A percentile compares a stretch with the other conserved stretches of the same genome.
phyloP scores from a whole-genome alignment of 2,113 vertebrate species.

The Nerophis lumbriciformis region DNA sequence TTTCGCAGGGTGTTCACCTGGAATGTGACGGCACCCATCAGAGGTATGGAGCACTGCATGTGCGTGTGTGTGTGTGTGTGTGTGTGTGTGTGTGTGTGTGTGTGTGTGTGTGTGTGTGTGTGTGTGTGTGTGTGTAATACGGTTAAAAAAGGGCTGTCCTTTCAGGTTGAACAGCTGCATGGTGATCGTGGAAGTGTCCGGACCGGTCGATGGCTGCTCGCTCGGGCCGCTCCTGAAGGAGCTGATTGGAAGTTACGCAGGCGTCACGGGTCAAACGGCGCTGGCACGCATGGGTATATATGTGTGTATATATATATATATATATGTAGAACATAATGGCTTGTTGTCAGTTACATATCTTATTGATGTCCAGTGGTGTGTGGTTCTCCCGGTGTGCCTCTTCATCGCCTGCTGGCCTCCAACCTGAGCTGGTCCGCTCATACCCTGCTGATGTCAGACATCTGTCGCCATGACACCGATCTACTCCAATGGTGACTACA shows the following conservation, averaged over 20 bases:
- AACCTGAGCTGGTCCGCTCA: slow-evolving; percentile 49
- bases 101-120: background rate
- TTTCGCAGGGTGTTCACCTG: slow-evolving; percentile 40
- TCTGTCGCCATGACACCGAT: slow-evolving; percentile 24
- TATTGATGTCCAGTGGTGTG: slow-evolving; percentile 47
- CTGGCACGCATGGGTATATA: slow-evolving; percentile 44
- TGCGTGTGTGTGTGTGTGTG: background rate
- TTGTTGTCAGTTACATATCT: background rate
- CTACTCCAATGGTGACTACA: slow-evolving; percentile 40
- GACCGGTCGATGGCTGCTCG: slow-evolving; percentile 30
- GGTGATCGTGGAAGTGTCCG: slow-evolving; percentile 51
- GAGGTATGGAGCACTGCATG: slow-evolving; percentile 35
- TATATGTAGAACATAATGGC: background rate
- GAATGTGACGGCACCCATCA: slow-evolving; percentile 39
- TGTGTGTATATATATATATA: slow-evolving; percentile 27
- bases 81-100: background rate
- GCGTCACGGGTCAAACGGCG: slow-evolving; percentile 1
- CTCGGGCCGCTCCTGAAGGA: slow-evolving; percentile 23
- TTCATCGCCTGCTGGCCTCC: slow-evolving; percentile 24
- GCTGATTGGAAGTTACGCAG: background rate
- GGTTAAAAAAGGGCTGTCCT: background rate
- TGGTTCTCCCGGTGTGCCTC: slow-evolving; percentile 16
- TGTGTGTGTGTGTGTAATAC: background rate
- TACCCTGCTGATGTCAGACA: slow-evolving; percentile 18
- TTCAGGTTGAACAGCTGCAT: slow-evolving; percentile 56